Percentiles rank a stretch among this genome's conserved stretches.
phyloP scores from a whole-genome alignment of 2,113 vertebrate species.

The Coreoperca whiteheadi region DNA sequence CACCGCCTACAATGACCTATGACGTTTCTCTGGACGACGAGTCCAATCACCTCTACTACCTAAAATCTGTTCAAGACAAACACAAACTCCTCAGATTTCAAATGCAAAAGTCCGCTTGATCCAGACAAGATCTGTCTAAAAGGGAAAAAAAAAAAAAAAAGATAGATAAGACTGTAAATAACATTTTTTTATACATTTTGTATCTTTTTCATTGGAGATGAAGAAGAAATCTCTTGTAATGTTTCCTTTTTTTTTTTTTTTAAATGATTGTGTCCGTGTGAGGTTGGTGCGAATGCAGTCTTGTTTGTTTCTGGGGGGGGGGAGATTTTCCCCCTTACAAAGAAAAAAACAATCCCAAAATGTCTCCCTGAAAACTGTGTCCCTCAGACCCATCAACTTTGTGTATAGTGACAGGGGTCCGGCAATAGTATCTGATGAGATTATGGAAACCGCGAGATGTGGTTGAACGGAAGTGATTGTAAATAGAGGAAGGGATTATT shows the following conservation, averaged over 20 bases:
- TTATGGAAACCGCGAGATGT: constrained; percentile 45
- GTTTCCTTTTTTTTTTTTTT: constrained; percentile 91
- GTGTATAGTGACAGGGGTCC: constrained; percentile 61
- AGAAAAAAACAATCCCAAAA: constrained; percentile 37
- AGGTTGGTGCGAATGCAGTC: constrained; percentile 65
- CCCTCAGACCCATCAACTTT: constrained; percentile 52
- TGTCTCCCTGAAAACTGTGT: constrained; percentile 49
- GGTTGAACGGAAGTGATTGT: constrained; percentile 74
- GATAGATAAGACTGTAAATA: constrained; percentile 86
- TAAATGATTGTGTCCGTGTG: constrained; percentile 86
- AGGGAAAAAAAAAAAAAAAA: constrained; percentile 51
- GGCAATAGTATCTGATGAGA: constrained; percentile 71
- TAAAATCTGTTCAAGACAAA: constrained; percentile 59
- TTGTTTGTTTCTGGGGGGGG: constrained; percentile 64
- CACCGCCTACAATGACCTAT: background rate
- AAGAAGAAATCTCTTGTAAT: constrained; percentile 90
- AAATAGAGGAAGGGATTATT: constrained; percentile 72
- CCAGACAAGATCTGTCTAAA: constrained; percentile 27
- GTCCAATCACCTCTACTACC: constrained; percentile 66
- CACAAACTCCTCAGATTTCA: constrained; percentile 65
- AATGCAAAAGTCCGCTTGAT: constrained; percentile 44
- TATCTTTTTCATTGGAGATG: constrained; percentile 98
- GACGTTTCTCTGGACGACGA: constrained; percentile 26
- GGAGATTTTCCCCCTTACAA: constrained; percentile 7
- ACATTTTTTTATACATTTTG: constrained; percentile 97